Conservation (phyloP, 2,113 vertebrate genomes). For the Stigmatopora argus region DNA sequence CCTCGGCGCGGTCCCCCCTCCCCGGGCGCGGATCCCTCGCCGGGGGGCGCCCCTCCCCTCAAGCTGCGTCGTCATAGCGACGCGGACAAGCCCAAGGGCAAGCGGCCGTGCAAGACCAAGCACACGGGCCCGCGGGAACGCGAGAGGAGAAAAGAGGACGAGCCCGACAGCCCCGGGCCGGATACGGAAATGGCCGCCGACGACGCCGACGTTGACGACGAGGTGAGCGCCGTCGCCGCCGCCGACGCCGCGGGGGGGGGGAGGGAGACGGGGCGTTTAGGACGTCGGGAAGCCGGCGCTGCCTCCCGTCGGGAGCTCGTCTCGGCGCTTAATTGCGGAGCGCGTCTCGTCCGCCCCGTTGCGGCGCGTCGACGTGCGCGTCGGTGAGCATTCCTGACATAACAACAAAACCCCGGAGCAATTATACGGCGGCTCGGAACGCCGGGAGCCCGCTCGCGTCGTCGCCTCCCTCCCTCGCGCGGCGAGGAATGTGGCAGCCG, state of each 20-base stretch:
- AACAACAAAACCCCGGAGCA: slow-evolving; percentile 57
- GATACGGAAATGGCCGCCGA: slow-evolving; percentile 47
- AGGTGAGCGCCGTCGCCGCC: slow-evolving; percentile 50
- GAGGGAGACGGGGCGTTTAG: no score
- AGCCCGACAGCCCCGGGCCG: slow-evolving; percentile 36
- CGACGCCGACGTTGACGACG: slow-evolving; percentile 24
- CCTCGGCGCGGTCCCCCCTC: slow-evolving; percentile 67
- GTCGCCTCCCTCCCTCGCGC: slow-evolving; percentile 1
- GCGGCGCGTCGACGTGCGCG: slow-evolving; percentile 33
- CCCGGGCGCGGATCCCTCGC: slow-evolving; percentile 37
- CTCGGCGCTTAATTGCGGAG: slow-evolving; percentile 50
- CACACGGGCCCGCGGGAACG: slow-evolving; percentile 87
- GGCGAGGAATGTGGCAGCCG: slow-evolving; percentile 58
- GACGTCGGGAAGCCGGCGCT: no score
- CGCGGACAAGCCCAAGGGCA: slow-evolving; percentile 95
- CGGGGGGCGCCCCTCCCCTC: slow-evolving; percentile 75
- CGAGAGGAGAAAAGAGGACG: slow-evolving; percentile 59
- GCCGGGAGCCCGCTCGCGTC: slow-evolving; percentile 19
- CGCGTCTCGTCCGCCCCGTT: slow-evolving; percentile 38
- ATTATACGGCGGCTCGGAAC: slow-evolving; percentile 43
- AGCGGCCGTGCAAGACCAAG: slow-evolving; percentile 98
- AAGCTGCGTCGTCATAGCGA: slow-evolving; percentile 83
- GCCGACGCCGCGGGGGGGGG: neutral
- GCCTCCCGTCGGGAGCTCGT: slow-evolving; percentile 23
- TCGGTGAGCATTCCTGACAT: slow-evolving; percentile 57